These are phyloP conservation scores for Argopecten irradians DNA, from an alignment of 1,140 invertebrate genomes.

Conservation along the genomic window DNA sequence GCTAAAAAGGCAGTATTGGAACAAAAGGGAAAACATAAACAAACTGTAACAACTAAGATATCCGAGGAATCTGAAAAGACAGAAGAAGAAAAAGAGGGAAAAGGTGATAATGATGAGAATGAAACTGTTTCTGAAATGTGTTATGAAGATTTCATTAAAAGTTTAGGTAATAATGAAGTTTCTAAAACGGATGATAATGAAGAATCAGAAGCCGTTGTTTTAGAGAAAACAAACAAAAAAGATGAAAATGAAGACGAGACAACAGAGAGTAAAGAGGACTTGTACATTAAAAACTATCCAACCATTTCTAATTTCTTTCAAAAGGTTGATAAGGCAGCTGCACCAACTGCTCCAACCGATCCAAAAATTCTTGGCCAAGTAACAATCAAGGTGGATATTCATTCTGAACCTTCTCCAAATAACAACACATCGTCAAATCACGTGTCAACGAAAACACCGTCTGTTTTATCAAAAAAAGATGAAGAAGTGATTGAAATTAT, in stretches of 20 bases:
- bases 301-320: constrained; percentile 47
- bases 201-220: neutral
- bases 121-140: neutral
- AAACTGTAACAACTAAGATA: neutral
- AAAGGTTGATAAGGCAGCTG: constrained; percentile 27
- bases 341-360: neutral
- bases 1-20: neutral
- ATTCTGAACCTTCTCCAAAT: constrained; percentile 34
- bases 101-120: neutral
- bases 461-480: neutral
- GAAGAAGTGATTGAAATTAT: constrained; percentile 47
- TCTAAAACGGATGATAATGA: neutral
- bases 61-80: neutral
- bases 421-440: neutral
- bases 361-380: neutral
- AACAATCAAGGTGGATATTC: constrained; percentile 45
- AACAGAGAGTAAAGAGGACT: neutral
- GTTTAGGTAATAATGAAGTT: constrained; percentile 13
- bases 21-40: neutral
- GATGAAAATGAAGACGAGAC: neutral
- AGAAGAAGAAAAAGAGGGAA: neutral
- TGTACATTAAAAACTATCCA: constrained; percentile 40
- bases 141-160: neutral
- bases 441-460: neutral
- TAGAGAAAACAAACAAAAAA: neutral